Evolutionary conservation across 2,888 invertebrate species (phyloP).

Genomic region (Linnaemya vulpina): DNA sequence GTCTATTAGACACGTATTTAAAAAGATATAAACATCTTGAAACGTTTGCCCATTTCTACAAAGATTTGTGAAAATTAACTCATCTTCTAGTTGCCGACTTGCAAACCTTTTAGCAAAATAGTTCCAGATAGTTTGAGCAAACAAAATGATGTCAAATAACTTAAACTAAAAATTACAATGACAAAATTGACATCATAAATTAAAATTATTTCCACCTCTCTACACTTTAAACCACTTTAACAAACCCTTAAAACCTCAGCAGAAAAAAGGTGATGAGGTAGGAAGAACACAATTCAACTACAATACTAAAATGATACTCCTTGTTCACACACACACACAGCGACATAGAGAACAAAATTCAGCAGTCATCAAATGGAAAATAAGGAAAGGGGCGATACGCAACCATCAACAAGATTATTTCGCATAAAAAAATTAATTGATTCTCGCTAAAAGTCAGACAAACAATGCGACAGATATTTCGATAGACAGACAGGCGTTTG

Average conservation of each 20-base stretch:
- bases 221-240: conserved; percentile 76
- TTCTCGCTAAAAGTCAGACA: conserved; percentile 80
- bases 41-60: conserved; percentile 10
- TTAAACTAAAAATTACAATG: conserved; percentile 54
- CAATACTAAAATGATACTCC: conserved; percentile 19
- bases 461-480: conserved; percentile 68
- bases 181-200: conserved; percentile 81
- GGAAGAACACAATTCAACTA: conserved; percentile 58
- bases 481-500: conserved; percentile 35
- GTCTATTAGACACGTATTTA: background rate
- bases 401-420: conserved; percentile 82
- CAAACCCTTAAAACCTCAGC: conserved; percentile 66
- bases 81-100: conserved; percentile 28
- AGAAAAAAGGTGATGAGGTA: conserved; percentile 66
- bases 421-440: conserved; percentile 81
- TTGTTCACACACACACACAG: background rate
- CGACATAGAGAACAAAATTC: conserved; percentile 17
- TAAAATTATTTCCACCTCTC: conserved; percentile 83
- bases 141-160: background rate
- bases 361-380: conserved; percentile 48
- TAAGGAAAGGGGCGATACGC: conserved; percentile 79
- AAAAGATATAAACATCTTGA: background rate
- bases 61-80: conserved; percentile 59
- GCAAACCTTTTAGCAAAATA: conserved; percentile 43
- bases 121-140: background rate